Base-by-base conservation (phyloP, 2,113 vertebrate genomes). In the Anser brachyrhynchus region DNA sequence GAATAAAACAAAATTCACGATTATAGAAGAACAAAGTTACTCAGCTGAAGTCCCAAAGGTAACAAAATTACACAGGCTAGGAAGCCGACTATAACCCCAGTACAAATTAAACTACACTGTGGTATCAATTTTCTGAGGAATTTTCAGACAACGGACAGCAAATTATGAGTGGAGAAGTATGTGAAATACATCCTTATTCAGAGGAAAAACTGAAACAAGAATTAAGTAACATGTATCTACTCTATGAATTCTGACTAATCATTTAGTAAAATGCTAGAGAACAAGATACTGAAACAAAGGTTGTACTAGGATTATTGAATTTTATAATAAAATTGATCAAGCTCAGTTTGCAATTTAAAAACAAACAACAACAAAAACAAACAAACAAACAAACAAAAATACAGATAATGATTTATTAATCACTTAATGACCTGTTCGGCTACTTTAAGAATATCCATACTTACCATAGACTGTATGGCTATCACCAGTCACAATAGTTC, bases 361-460 rank as follows among this genome's bases (percentile, higher is more conserved):
- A 96, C 54, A 59, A 39, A 95, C 20, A 6, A 49, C 10, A 39
- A 39, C 39, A 39, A 9, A 46, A 46, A 46, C 89, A 67, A 59
- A 96, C 54, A 59, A 39, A 90, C 39, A 39, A 39, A 39, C 39
- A 39, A 39, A 39, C 39, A 39, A 67, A 59, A 96, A 39, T 95
- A 62, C 61, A 69, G 46, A 37, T 76, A 54, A 84, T 87, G 23
- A 16, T 52, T 44, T 94, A 46, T 89, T 90, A 87, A 87, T 59
- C 73, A 49, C 44, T 65, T 46, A 80, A 74, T 89, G 39, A 92
- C 29, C 61, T 76, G 21, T 26, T 83, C 86, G 93, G 20, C 54
- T 54, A 84, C 71, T 96, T 84, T 84, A 85, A 96, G 93, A 92
- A 37, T 41, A 73, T 39, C 9, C 25, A 67, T 87, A 95, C 96